phyloP scores from a whole-genome alignment of 2,113 vertebrate species.

The Neotoma lepida region DNA sequence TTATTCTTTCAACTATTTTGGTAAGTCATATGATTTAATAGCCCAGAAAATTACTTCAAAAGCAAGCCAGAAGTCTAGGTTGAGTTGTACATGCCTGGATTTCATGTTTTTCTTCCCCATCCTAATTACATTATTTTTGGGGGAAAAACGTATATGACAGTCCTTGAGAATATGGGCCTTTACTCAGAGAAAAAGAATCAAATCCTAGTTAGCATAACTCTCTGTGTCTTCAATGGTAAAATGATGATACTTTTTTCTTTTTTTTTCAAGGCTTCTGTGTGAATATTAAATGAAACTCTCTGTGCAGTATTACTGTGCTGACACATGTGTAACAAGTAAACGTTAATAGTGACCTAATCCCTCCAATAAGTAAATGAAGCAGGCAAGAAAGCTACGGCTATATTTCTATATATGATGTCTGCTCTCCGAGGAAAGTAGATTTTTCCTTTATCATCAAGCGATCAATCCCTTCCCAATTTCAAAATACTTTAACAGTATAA shows the following conservation, averaged over 20 bases:
- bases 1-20: constrained; percentile 17
- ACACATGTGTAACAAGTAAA: background rate
- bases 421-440: background rate
- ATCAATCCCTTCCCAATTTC: background rate
- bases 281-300: constrained; percentile 10
- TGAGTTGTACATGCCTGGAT: constrained; percentile 3
- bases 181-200: background rate
- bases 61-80: background rate
- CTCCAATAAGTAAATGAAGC: constrained; percentile 18
- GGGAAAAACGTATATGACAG: background rate
- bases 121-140: background rate
- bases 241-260: background rate
- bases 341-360: background rate
- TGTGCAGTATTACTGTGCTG: background rate
- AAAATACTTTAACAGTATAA: background rate
- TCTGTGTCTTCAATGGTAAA: background rate
- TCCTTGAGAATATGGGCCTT: background rate
- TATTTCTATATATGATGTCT: background rate
- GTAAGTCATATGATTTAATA: background rate
- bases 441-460: background rate
- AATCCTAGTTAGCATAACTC: background rate
- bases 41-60: constrained; percentile 9
- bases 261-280: background rate
- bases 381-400: background rate
- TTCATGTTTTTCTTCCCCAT: background rate